Evolutionary conservation across 2,888 invertebrate species (phyloP).

Genomic region (Tanytarsus gracilentus): DNA sequence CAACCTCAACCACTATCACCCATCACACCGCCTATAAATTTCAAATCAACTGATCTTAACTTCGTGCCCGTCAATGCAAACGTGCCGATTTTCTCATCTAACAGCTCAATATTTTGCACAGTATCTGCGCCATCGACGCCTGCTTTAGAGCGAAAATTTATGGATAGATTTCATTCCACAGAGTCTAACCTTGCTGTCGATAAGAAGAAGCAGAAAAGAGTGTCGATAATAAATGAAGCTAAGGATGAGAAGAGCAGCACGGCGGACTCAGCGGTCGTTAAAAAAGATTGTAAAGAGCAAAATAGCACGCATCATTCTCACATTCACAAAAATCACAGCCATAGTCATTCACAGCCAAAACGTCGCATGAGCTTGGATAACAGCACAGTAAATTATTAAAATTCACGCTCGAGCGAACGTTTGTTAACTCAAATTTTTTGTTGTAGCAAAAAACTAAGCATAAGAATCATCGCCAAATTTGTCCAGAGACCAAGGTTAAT

Average conservation of each 20-base stretch:
- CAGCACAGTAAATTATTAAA: background rate
- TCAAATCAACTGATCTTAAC: conserved; percentile 19
- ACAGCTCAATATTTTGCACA: conserved; percentile 23
- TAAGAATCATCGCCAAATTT: conserved; percentile 32
- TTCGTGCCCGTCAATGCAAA: conserved; percentile 17
- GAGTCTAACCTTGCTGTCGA: conserved; percentile 5
- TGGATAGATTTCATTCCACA: conserved; percentile 13
- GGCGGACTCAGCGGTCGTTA: background rate
- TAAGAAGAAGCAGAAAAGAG: conserved; percentile 24
- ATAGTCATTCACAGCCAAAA: conserved; percentile 15
- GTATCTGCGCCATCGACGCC: conserved; percentile 24
- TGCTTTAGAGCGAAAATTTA: conserved; percentile 19
- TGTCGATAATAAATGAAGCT: conserved; percentile 17
- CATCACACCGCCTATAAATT: conserved; percentile 18
- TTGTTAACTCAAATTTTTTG: background rate
- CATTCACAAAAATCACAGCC: conserved; percentile 12
- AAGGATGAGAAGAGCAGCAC: conserved; percentile 9
- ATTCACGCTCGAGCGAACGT: background rate
- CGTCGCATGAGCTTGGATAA: conserved; percentile 27
- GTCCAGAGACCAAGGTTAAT: conserved; percentile 33
- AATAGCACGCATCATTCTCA: conserved; percentile 18
- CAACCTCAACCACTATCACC: conserved; percentile 19
- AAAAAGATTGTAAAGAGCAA: background rate
- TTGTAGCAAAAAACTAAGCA: conserved; percentile 10
- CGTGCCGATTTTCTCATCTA: conserved; percentile 3